Evolutionary conservation across 2,888 invertebrate genomes (phyloP).

Genomic region (Metacarcinus magister): DNA sequence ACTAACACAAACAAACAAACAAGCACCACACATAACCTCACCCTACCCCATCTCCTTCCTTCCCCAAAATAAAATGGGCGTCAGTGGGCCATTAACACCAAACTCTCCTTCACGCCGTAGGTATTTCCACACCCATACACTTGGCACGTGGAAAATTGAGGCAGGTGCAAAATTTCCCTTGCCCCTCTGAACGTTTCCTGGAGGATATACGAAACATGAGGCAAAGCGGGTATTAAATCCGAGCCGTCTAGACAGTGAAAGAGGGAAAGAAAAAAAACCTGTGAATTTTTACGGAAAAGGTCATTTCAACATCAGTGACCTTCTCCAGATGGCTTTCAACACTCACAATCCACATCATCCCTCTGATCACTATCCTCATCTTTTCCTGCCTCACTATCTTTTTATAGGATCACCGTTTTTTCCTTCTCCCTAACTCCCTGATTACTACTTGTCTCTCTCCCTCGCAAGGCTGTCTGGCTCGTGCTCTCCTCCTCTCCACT

Average conservation of each 20-base stretch:
- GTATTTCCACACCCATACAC: neutral
- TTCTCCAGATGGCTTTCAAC: neutral
- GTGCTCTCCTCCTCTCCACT: neutral
- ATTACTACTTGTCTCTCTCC: neutral
- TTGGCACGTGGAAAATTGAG: neutral
- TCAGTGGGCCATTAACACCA: constrained; percentile 15
- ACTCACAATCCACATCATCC: neutral
- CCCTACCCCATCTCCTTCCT: no score
- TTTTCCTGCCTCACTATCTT: neutral
- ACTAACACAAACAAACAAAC: neutral
- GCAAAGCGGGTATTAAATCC: neutral
- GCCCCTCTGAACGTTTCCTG: neutral
- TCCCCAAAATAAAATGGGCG: neutral
- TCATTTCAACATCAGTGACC: neutral
- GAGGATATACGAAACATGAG: neutral
- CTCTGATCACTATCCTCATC: neutral
- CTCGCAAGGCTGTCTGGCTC: neutral
- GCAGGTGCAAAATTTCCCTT: constrained; percentile 8
- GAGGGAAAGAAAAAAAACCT: neutral
- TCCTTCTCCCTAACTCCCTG: neutral
- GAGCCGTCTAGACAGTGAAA: neutral
- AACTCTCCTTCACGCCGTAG: neutral
- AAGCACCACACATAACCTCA: neutral
- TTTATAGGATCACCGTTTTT: neutral
- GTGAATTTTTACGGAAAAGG: neutral